Percentiles rank a stretch among this genome's conserved stretches.
Evolutionary conservation across 2,888 invertebrate species (phyloP).

Genomic region (Caenorhabditis parvicauda): DNA sequence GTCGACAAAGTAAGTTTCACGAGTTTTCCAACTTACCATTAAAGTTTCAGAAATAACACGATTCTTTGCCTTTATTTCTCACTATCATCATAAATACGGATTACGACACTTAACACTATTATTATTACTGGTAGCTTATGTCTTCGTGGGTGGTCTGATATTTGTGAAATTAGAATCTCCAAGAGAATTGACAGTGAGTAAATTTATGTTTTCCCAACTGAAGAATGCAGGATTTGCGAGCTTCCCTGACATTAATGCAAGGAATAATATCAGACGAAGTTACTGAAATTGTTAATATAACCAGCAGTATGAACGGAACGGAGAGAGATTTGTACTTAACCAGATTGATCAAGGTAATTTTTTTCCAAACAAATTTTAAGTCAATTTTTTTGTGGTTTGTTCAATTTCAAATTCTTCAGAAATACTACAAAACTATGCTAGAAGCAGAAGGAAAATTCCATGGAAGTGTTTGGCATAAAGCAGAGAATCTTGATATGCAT

Average conservation of each 20-base stretch:
- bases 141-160: constrained; percentile 41
- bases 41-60: constrained; percentile 32
- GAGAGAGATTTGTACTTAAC: constrained; percentile 19
- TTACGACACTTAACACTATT: constrained; percentile 44
- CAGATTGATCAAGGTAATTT: constrained; percentile 23
- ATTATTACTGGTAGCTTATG: constrained; percentile 32
- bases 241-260: constrained; percentile 28
- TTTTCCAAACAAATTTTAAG: not conserved
- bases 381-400: not conserved
- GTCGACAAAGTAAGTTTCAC: constrained; percentile 24
- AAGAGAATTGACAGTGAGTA: constrained; percentile 29
- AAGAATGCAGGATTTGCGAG: constrained; percentile 25
- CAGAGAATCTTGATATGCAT: constrained; percentile 49
- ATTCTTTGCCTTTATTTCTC: constrained; percentile 42
- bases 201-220: not conserved
- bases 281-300: constrained; percentile 25
- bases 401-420: constrained; percentile 16
- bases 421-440: constrained; percentile 46
- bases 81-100: constrained; percentile 50
- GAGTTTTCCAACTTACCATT: not conserved
- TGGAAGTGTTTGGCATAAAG: constrained; percentile 48
- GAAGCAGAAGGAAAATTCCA: constrained; percentile 45
- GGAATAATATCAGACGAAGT: constrained; percentile 29
- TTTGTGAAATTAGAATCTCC: constrained; percentile 43
- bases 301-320: constrained; percentile 24